phyloP scores from a whole-genome alignment of 2,113 vertebrate species.

The Pseudonaja textilis region DNA sequence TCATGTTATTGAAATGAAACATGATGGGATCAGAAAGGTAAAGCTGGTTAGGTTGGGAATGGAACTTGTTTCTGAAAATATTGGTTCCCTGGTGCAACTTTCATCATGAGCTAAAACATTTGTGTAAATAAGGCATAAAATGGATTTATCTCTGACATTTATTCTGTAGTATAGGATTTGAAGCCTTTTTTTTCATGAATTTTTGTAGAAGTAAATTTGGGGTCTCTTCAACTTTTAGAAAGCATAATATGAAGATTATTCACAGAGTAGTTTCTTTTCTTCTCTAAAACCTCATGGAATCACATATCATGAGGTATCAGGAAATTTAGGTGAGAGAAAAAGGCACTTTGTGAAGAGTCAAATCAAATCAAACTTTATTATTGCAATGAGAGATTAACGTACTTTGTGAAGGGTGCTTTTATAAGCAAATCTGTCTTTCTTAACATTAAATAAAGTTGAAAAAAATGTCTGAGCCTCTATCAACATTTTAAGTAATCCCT shows the following conservation, averaged over 20 bases:
- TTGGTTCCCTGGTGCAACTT: not conserved
- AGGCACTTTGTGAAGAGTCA: not conserved
- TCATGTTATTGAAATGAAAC: conserved; percentile 91
- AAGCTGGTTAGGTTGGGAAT: not conserved
- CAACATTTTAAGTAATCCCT: not conserved
- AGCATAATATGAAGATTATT: not conserved
- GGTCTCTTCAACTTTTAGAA: not conserved
- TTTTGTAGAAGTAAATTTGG: not conserved
- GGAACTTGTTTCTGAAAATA: accelerated
- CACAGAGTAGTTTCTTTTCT: not conserved
- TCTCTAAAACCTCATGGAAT: not conserved
- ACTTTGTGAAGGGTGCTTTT: not conserved
- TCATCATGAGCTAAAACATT: not conserved
- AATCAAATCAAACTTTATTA: not conserved
- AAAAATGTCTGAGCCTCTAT: not conserved
- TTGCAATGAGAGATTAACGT: not conserved
- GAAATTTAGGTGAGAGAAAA: not conserved
- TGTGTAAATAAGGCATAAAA: not conserved
- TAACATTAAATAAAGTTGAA: not conserved
- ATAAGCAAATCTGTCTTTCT: not conserved
- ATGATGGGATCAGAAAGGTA: conserved; percentile 91
- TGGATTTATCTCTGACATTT: not conserved
- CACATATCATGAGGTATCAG: not conserved
- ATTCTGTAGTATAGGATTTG: not conserved
- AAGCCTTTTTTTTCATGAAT: not conserved